phyloP scores from a whole-genome alignment of 2,888 invertebrate species.

The Amaurobius ferox region DNA sequence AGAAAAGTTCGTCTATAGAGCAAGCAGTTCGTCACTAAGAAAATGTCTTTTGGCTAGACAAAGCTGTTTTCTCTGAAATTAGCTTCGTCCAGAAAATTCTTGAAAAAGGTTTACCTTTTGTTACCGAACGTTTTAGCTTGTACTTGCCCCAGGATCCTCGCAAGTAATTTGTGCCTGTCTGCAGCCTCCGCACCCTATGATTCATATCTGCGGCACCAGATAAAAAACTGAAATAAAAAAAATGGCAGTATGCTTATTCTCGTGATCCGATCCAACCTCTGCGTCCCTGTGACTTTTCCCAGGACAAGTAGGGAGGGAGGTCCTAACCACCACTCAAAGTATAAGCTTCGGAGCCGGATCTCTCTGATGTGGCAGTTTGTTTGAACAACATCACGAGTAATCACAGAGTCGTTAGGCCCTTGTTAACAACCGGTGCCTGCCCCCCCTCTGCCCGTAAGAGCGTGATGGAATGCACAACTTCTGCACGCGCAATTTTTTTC shows the following conservation, averaged over 20 bases:
- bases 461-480: constrained; percentile 55
- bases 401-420: constrained; percentile 68
- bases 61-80: no score
- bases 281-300: neutral
- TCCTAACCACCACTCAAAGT: constrained; percentile 7
- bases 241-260: neutral
- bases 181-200: constrained; percentile 11
- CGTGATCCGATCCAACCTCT: neutral
- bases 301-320: constrained; percentile 18
- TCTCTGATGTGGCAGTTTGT: constrained; percentile 69
- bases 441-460: constrained; percentile 22
- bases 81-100: no score
- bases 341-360: constrained; percentile 51
- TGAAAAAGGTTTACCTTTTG: neutral
- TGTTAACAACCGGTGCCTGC: constrained; percentile 40
- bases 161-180: constrained; percentile 11
- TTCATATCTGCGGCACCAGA: constrained; percentile 3
- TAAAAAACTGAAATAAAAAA: neutral
- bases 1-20: no score
- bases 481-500: constrained; percentile 35
- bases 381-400: constrained; percentile 68
- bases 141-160: neutral
- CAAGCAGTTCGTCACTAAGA: no score
- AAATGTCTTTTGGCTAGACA: no score
- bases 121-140: neutral